phyloP scores from a whole-genome alignment of 2,797 vertebrate species.

The Gymnocypris eckloni region DNA sequence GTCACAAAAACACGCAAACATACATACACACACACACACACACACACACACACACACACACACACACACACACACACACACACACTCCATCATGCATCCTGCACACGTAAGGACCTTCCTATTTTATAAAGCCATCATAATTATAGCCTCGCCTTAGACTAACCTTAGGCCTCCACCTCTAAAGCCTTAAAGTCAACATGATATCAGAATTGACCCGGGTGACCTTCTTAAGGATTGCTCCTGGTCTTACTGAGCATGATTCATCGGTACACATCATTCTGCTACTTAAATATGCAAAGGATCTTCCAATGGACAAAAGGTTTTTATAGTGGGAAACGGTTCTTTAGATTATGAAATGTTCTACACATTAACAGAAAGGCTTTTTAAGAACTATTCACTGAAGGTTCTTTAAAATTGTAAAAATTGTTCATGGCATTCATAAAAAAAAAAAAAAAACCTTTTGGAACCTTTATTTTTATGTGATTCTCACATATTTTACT shows the following conservation, averaged over 20 bases:
- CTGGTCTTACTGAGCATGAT: neutral
- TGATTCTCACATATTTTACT: too few relatives aligned
- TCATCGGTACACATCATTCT: neutral
- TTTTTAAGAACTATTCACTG: neutral
- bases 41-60: too few relatives aligned
- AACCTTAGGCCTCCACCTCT: conserved; percentile 36
- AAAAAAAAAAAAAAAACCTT: neutral
- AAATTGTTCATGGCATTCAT: neutral
- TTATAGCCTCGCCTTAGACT: conserved; percentile 28
- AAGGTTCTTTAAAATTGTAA: neutral
- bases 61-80: neutral
- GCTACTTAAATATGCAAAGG: neutral
- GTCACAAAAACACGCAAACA: too few relatives aligned
- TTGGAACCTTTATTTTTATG: neutral
- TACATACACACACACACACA: too few relatives aligned
- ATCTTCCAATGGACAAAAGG: neutral
- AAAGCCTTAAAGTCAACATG: conserved; percentile 36
- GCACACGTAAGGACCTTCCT: neutral
- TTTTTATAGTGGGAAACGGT: neutral
- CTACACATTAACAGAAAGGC: neutral
- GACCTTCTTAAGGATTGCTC: neutral
- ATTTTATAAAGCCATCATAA: conserved; percentile 3
- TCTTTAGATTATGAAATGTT: neutral
- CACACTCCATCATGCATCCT: neutral
- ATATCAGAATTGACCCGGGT: conserved; percentile 10